Evolutionary conservation across 2,888 invertebrate species (phyloP).

Genomic region (Limulus polyphemus): DNA sequence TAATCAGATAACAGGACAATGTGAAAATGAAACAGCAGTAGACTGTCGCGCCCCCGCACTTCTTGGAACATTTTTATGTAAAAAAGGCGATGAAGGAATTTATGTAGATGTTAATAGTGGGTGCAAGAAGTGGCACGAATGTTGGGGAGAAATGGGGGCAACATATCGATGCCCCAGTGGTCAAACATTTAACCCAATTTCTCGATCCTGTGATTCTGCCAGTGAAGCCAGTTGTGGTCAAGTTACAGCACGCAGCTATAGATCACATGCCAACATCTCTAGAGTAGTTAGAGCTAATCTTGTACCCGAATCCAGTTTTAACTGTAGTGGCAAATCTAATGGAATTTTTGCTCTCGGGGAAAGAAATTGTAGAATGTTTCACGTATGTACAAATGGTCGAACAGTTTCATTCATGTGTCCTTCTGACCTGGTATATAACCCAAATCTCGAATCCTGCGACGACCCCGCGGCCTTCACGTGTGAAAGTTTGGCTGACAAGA

Average conservation of each 20-base stretch:
- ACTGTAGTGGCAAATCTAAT: conserved; percentile 4
- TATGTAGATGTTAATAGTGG: conserved; percentile 5
- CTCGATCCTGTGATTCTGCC: conserved; percentile 3
- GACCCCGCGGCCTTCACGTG: conserved; percentile 22
- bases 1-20: conserved; percentile 8
- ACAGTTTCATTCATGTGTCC: conserved; percentile 24
- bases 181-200: not conserved
- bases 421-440: conserved; percentile 22
- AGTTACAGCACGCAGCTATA: too few species aligned
- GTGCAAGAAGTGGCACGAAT: conserved; percentile 20
- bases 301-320: not conserved
- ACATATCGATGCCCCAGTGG: conserved; percentile 15
- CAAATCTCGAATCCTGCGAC: conserved; percentile 23
- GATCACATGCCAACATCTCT: too few species aligned
- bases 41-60: conserved; percentile 13
- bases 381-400: conserved; percentile 21
- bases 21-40: not conserved
- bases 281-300: too few species aligned
- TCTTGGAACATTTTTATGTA: conserved; percentile 15
- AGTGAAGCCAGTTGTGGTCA: too few species aligned
- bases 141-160: conserved; percentile 15
- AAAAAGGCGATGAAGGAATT: conserved; percentile 16
- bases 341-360: conserved; percentile 8
- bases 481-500: not conserved
- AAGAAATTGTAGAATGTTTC: conserved; percentile 19